These are phyloP conservation scores for Parazoanthus swiftii DNA, from an alignment of 92 coral and sea anemone species.

Conservation along the genomic window DNA sequence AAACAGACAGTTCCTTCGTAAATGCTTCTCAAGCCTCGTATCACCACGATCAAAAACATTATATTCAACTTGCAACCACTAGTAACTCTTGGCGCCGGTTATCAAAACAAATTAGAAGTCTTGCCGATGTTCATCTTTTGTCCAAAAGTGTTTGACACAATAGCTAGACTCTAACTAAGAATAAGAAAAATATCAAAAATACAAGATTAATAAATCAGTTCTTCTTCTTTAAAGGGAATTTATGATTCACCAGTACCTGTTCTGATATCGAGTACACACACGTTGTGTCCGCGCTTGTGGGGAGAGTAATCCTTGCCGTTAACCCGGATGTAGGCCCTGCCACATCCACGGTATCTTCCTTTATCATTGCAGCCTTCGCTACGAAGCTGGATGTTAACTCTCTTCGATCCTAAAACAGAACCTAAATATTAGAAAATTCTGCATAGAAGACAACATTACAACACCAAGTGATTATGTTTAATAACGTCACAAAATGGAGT, in stretches of 20 bases:
- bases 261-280: constrained; percentile 28
- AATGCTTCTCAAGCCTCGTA: no score
- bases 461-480: no score
- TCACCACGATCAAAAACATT: no score
- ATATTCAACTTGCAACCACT: no score
- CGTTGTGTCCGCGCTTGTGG: constrained; percentile 43
- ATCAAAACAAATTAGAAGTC: no score
- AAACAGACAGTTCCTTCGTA: no score
- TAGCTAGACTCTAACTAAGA: no score
- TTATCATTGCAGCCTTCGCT: constrained; percentile 53
- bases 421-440: background rate
- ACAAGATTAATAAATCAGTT: background rate
- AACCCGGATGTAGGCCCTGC: constrained; percentile 46
- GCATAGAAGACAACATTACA: no score
- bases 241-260: constrained; percentile 24
- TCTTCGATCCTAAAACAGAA: constrained; percentile 20
- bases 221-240: background rate
- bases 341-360: constrained; percentile 48
- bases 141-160: no score
- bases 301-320: constrained; percentile 47
- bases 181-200: background rate
- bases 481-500: no score
- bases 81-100: no score
- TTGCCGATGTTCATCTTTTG: no score
- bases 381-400: constrained; percentile 24